phyloP scores from a whole-genome alignment of 2,888 invertebrate genomes.

The Hypolimnas misippus region DNA sequence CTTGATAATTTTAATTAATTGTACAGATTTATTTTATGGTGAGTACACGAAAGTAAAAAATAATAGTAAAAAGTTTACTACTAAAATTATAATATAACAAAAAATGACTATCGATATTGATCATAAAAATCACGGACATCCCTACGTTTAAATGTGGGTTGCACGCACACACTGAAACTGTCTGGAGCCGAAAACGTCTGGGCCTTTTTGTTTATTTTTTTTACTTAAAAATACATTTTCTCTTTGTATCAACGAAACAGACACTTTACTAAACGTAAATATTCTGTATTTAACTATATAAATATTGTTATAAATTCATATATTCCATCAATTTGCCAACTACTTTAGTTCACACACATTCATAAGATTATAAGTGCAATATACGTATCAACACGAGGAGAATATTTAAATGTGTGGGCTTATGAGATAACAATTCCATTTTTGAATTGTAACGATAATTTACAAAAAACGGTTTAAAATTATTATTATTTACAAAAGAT shows the following conservation, averaged over 20 bases:
- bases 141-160: slow-evolving; percentile 29
- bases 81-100: not conserved
- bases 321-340: not conserved
- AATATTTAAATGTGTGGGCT: not conserved
- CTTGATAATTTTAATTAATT: too few species aligned
- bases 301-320: not conserved
- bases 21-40: too few species aligned
- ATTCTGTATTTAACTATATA: too few species aligned
- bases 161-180: slow-evolving; percentile 21
- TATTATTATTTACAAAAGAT: too few species aligned
- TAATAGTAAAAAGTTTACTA: too few species aligned
- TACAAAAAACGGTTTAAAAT: too few species aligned
- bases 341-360: not conserved
- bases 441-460: not conserved
- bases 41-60: too few species aligned
- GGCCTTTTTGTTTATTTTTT: slow-evolving; percentile 32
- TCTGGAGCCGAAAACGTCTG: slow-evolving; percentile 39
- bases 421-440: not conserved
- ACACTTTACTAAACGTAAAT: not conserved
- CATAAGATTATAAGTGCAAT: not conserved
- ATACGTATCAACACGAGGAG: not conserved
- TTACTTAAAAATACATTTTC: slow-evolving; percentile 18
- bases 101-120: not conserved
- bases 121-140: not conserved
- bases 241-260: not conserved